Percentiles rank a stretch among this genome's conserved stretches.
Conservation (phyloP, 2,888 invertebrate species). For the Microchrysa polita region DNA sequence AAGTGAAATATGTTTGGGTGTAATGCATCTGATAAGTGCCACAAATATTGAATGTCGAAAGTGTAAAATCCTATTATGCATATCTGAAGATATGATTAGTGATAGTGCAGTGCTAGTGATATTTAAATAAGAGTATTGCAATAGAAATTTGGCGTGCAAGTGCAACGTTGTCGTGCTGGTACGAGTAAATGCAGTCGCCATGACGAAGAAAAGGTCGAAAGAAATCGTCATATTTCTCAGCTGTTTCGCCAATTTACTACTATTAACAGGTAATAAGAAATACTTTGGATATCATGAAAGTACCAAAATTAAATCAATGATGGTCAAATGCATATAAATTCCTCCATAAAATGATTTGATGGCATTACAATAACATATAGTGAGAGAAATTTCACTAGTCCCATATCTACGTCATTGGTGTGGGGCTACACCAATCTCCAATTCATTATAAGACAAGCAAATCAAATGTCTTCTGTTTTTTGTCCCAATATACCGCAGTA, state of each 20-base stretch:
- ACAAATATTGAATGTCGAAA: constrained; percentile 3
- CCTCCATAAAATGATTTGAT: constrained; percentile 2
- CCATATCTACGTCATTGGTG: constrained; percentile 25
- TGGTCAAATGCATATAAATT: no score
- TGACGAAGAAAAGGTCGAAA: constrained; percentile 19
- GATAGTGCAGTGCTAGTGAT: constrained; percentile 21
- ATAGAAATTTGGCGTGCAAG: not conserved
- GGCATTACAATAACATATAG: not conserved
- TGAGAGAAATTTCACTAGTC: constrained; percentile 36
- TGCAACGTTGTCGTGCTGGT: not conserved
- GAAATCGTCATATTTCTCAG: constrained; percentile 1
- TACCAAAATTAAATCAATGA: no score
- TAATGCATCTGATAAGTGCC: constrained; percentile 15
- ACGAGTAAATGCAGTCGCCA: constrained; percentile 11
- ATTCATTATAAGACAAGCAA: not conserved
- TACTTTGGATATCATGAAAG: not conserved
- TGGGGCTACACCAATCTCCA: not conserved
- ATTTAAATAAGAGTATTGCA: constrained; percentile 23
- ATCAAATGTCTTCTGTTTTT: constrained; percentile 17
- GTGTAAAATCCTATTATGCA: constrained; percentile 6
- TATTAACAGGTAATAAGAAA: constrained; percentile 7
- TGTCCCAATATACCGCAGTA: not conserved
- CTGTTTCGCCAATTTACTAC: not conserved
- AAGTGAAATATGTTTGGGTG: constrained; percentile 39
- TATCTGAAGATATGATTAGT: constrained; percentile 31